These are phyloP conservation scores for Anolis sagrei DNA, from an alignment of 2,113 vertebrate genomes.

Conservation along the genomic window DNA sequence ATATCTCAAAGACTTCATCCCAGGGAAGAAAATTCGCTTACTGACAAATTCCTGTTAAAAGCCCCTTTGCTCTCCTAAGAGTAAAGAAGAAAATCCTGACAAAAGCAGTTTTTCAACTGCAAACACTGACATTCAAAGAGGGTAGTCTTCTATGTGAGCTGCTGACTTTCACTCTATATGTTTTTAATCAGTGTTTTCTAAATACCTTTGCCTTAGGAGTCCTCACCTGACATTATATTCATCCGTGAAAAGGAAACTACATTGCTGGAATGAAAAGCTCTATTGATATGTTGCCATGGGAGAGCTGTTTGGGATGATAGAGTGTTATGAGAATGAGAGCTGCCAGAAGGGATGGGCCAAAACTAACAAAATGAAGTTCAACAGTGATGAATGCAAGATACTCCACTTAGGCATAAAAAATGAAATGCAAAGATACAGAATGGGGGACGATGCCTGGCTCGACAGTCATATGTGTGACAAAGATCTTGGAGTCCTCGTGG, in stretches of 20 bases:
- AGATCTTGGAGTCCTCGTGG: no score
- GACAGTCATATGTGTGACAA: no score
- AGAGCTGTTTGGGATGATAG: no score
- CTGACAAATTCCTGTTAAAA: constrained; percentile 52
- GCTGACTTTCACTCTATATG: constrained; percentile 37
- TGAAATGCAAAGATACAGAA: no score
- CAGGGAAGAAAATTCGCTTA: constrained; percentile 35
- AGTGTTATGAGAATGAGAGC: no score
- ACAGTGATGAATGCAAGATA: no score
- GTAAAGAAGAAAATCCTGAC: constrained; percentile 49
- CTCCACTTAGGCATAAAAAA: no score
- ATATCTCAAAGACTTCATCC: constrained; percentile 45
- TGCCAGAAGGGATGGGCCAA: no score
- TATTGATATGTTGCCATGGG: no score
- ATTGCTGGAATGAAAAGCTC: no score
- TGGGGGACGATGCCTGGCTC: no score
- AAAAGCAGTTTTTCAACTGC: constrained; percentile 42
- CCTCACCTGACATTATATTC: constrained; percentile 17
- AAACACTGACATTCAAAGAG: constrained; percentile 48
- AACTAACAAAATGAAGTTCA: no score
- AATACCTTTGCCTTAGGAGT: constrained; percentile 47
- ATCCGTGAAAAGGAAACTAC: constrained; percentile 29
- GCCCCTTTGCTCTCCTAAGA: constrained; percentile 52
- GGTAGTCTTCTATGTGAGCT: constrained; percentile 38
- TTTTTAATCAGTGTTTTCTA: not conserved